phyloP scores from a whole-genome alignment of 2,113 vertebrate genomes.

The Ivindomyrus marchei region DNA sequence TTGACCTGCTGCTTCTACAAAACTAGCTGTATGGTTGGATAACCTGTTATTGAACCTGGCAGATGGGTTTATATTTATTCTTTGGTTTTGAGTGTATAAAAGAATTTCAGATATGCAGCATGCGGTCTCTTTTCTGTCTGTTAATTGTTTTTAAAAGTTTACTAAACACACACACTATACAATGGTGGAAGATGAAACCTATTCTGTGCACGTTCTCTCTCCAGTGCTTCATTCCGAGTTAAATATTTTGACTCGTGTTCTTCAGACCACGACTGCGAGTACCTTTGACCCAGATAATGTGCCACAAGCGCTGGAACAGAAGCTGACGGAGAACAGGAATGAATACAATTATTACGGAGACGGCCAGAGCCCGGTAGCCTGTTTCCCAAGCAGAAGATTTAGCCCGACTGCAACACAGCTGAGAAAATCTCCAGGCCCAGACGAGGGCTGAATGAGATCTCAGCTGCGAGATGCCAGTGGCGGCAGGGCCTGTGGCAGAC shows the following conservation, averaged over 20 bases:
- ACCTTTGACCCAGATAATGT: slow-evolving; percentile 6
- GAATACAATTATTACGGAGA: background rate
- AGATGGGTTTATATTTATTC: background rate
- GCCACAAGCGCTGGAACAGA: background rate
- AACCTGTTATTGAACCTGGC: background rate
- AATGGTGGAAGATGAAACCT: background rate
- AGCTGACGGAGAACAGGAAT: background rate
- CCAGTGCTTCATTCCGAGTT: background rate
- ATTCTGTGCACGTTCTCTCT: background rate
- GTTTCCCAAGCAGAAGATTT: background rate
- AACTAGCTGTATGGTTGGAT: background rate
- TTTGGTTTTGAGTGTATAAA: background rate
- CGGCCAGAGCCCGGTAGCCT: background rate
- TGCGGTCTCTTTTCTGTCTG: background rate
- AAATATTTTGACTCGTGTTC: background rate
- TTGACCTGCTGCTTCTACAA: background rate
- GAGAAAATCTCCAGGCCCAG: background rate
- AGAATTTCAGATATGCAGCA: background rate
- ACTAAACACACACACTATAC: background rate
- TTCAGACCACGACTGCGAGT: background rate
- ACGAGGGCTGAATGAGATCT: background rate
- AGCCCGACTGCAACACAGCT: background rate
- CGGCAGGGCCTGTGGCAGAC: background rate
- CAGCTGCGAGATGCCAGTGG: background rate
- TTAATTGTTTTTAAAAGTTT: background rate